phyloP scores from a whole-genome alignment of 2,113 vertebrate species.

The Hippocampus comes region DNA sequence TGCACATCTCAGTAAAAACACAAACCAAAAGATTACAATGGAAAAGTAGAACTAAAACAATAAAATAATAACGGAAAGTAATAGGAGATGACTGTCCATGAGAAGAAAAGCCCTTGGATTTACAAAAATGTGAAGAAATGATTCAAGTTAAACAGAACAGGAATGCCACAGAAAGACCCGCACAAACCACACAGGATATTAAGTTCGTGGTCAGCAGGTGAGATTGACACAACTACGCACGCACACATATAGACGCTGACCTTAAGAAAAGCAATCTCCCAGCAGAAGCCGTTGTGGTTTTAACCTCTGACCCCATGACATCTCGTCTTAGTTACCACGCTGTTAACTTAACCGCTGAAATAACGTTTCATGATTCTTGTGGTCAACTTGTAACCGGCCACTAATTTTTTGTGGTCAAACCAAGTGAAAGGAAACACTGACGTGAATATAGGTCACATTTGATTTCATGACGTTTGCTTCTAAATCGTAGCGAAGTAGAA shows the following conservation, averaged over 20 bases:
- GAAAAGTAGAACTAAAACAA: not conserved
- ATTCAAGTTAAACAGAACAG: slow-evolving; percentile 21
- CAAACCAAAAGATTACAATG: not conserved
- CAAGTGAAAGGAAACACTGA: not conserved
- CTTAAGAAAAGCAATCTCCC: slow-evolving; percentile 11
- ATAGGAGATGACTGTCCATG: slow-evolving; percentile 9
- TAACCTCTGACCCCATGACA: slow-evolving; percentile 11
- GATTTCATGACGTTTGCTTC: not conserved
- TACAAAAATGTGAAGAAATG: slow-evolving; percentile 3
- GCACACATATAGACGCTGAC: slow-evolving; percentile 21
- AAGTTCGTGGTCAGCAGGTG: slow-evolving; percentile 46
- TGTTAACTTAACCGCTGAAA: not conserved
- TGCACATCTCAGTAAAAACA: not conserved
- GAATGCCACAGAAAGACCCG: slow-evolving; percentile 28
- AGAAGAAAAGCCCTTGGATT: slow-evolving; percentile 8
- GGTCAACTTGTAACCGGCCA: not conserved
- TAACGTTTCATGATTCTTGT: not conserved
- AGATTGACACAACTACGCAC: slow-evolving; percentile 14
- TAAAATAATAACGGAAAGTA: not conserved
- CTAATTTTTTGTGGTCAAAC: slow-evolving; percentile 1
- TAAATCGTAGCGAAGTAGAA: not conserved
- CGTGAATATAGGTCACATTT: not conserved
- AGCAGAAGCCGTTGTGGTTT: slow-evolving; percentile 12
- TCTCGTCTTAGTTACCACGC: slow-evolving; percentile 4
- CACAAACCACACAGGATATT: slow-evolving; percentile 62